Evolutionary conservation across 2,797 vertebrate genomes (phyloP), one percentile per base, ranked within the genome.

Genomic region (Clamator glandarius): DNA sequence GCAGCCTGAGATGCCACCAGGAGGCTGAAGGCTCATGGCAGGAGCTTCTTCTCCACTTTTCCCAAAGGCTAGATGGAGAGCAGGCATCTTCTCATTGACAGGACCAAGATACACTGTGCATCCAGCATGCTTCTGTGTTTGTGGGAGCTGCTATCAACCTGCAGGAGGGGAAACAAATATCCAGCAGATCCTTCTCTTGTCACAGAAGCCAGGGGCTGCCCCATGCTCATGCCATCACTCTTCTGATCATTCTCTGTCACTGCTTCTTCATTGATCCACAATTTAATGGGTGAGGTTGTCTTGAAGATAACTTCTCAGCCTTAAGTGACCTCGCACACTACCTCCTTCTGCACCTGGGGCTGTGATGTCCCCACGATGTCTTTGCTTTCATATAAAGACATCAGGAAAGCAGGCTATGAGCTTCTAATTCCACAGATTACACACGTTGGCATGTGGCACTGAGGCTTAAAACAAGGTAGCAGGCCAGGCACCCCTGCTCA

Each of bases 71-170:
- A 36, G 58, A 14, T 12, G 41, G 44, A 87, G 52, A 15, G 24
- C 0, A 2, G 26, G 6, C 2, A 4, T 25, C 25, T 10, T 51
- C 58, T n/a, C 15, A 46, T n/a, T 2, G 31, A 29, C 8, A 39
- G 52, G 72, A 48, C 58, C 26, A 20, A 15, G 54, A 2, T 5
- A 3, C 20, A 1, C 26, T 18, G 2, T 3, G n/a, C 36, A 12
- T 2, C 14, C 23, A 18, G 24, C 31, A 1, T 12, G 0, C 18
- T 42, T 29, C 67, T 35, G 24, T 5, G 67, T 8, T 24, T 62
- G 19, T 2, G 0, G 62, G n/a, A 52, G 29, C 41, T n/a, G 62
- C 1, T 75, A 48, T 29, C 28, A 20, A 18, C 17, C 51, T 59
- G 25, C 11, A 51, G 21, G 66, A 57, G 18, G n/a, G 19, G 41